These are phyloP conservation scores for Hirtodrosophila duncani DNA, from an alignment of 2,888 invertebrate genomes.

Conservation along the genomic window DNA sequence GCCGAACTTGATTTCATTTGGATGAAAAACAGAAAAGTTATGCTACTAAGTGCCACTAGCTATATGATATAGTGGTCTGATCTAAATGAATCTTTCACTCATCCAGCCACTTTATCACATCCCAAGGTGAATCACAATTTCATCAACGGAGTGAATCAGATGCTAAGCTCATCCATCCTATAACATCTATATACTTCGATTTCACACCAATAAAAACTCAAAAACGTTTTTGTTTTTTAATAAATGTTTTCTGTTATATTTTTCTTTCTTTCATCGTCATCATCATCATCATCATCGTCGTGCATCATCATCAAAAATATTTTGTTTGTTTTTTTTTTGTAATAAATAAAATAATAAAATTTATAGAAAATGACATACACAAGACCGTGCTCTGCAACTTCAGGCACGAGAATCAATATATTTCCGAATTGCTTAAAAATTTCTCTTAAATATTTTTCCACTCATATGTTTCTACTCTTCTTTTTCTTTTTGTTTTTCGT, in stretches of 20 bases:
- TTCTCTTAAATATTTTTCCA: conserved; percentile 1
- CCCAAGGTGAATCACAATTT: too few species aligned
- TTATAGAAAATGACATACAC: conserved; percentile 57
- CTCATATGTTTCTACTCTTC: conserved; percentile 14
- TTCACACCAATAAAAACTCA: conserved; percentile 29
- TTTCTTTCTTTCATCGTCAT: conserved; percentile 47
- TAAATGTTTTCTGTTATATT: conserved; percentile 57
- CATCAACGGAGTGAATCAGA: too few species aligned
- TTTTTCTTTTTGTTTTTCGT: conserved; percentile 19
- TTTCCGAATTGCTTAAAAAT: conserved; percentile 23
- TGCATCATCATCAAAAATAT: conserved; percentile 48
- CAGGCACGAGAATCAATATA: conserved; percentile 55
- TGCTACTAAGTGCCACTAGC: too few species aligned
- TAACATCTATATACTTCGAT: too few species aligned
- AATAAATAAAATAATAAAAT: conserved; percentile 67
- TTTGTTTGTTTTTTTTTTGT: conserved; percentile 45
- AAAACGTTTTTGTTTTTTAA: conserved; percentile 47
- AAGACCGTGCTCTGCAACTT: conserved; percentile 57
- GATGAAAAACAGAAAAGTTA: too few species aligned
- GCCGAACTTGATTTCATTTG: too few species aligned
- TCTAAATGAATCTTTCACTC: too few species aligned
- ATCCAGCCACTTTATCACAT: too few species aligned
- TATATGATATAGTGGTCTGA: too few species aligned
- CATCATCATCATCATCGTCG: conserved; percentile 20
- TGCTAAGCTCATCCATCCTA: too few species aligned